These are phyloP conservation scores for Rhipidura dahli DNA, from an alignment of 2,113 vertebrate species.

Conservation along the genomic window DNA sequence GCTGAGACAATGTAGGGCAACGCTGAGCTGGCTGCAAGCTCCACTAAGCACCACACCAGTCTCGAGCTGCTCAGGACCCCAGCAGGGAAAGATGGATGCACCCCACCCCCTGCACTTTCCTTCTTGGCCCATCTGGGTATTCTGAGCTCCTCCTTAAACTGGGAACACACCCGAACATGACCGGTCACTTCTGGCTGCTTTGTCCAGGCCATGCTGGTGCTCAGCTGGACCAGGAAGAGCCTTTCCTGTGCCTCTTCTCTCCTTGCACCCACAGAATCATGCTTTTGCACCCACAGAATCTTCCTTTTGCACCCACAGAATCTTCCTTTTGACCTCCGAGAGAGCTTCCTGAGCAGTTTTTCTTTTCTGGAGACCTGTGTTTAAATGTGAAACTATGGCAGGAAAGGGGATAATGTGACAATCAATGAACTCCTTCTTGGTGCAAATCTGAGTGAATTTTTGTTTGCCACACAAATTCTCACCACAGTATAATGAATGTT, in stretches of 20 bases:
- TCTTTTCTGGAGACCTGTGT: not conserved
- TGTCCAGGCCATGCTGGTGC: not conserved
- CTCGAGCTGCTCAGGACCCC: fast-evolving
- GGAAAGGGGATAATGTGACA: not conserved
- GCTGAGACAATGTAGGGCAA: fast-evolving
- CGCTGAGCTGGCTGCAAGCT: not conserved
- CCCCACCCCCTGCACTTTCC: not conserved
- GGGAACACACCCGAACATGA: not conserved
- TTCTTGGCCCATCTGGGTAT: not conserved
- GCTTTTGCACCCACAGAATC: no score
- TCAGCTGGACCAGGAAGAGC: not conserved
- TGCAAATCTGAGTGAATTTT: not conserved
- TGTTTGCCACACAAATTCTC: not conserved
- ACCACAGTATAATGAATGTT: not conserved
- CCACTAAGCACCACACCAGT: not conserved
- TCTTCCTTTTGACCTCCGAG: not conserved
- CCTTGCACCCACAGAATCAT: not conserved
- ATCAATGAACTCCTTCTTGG: not conserved
- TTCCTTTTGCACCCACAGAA: not conserved
- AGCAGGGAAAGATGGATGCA: not conserved
- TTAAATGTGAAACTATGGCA: not conserved
- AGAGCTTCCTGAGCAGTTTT: not conserved
- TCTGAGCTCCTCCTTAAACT: not conserved
- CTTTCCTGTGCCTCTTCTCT: not conserved
- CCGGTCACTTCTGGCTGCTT: fast-evolving